Evolutionary conservation across 37 sponge, comb jelly and placozoan species (phyloP), one percentile per base, ranked within the genome.

Genomic region (Amphimedon queenslandica): DNA sequence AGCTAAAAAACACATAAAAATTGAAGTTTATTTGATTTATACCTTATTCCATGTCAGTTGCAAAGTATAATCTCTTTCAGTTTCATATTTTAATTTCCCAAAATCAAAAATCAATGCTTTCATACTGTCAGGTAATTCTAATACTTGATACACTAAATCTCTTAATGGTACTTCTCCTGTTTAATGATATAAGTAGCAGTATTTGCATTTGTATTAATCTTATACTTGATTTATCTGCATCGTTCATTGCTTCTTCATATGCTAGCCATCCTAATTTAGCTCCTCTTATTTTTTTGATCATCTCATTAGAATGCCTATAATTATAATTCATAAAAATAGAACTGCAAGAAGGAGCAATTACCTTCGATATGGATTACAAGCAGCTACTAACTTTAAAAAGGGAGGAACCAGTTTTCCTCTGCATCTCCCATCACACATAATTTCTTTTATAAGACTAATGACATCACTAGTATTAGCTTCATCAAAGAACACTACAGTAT

Each of bases 401-500:
- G 37, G 66, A 39, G 29, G 42, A 42, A 92, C 82, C 13, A 36
- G 18, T 37, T 40, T 25, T 64, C 92, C 92, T 25, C 78, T 58
- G 27, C 83, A 40, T 41, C 87, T 71, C 57, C 77, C 72, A 51
- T 92, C 86, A 87, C 92, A 92, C 92, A 92, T 92, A 37, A 92
- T 32, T 82, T 97, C 98, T 47, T 94, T 97, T 55, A 97, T 97
- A 67, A 98, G 82, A 35, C 90, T 94, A 71, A 96, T 74, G 31
- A 86, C 89, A 55, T 91, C 93, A 47, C 90, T 98, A 20, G 99
- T 93, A 75, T 83, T 92, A 21, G 93, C 93, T 79, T 92, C 93
- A 80, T 92, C 93, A 80, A 92, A 92, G 78, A 92, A 92, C 24
- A 92, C 55, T 5, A 92, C 77, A 6, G 88, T 92, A 35, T 87